These are phyloP conservation scores for Lordiphosa collinella DNA, from an alignment of 1,140 invertebrate species.

Conservation along the genomic window DNA sequence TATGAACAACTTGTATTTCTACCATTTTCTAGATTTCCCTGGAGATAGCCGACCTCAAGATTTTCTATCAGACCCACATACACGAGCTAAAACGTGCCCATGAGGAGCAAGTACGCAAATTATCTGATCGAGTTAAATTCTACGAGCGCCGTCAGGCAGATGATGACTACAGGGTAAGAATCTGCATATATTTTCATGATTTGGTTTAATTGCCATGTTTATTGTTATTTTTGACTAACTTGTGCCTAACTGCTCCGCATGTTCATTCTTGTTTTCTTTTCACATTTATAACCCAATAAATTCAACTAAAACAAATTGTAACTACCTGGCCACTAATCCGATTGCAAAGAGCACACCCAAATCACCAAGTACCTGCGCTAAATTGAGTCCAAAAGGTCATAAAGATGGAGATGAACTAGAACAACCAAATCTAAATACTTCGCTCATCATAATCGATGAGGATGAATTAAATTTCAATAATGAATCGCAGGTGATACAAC, in stretches of 20 bases:
- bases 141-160: conserved; percentile 65
- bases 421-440: conserved; percentile 38
- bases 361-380: conserved; percentile 42
- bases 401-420: conserved; percentile 1
- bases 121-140: conserved; percentile 58
- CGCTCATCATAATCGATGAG: conserved; percentile 74
- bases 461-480: conserved; percentile 73
- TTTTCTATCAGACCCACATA: conserved; percentile 70
- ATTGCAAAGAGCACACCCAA: conserved; percentile 18
- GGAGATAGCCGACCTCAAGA: conserved; percentile 58
- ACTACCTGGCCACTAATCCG: conserved; percentile 43
- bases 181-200: neutral
- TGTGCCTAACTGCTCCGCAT: conserved; percentile 52
- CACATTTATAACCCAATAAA: conserved; percentile 56
- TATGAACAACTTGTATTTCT: too few species aligned
- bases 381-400: neutral
- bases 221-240: conserved; percentile 36
- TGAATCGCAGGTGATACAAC: conserved; percentile 79
- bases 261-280: conserved; percentile 52
- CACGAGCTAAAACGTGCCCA: conserved; percentile 58
- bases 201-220: neutral
- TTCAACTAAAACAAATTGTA: conserved; percentile 31
- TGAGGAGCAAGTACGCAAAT: conserved; percentile 55
- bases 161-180: conserved; percentile 70
- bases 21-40: conserved; percentile 19